Evolutionary conservation across 2,797 vertebrate species (phyloP), one percentile per base, ranked within the genome.

Genomic region (Psittacula derbiana): DNA sequence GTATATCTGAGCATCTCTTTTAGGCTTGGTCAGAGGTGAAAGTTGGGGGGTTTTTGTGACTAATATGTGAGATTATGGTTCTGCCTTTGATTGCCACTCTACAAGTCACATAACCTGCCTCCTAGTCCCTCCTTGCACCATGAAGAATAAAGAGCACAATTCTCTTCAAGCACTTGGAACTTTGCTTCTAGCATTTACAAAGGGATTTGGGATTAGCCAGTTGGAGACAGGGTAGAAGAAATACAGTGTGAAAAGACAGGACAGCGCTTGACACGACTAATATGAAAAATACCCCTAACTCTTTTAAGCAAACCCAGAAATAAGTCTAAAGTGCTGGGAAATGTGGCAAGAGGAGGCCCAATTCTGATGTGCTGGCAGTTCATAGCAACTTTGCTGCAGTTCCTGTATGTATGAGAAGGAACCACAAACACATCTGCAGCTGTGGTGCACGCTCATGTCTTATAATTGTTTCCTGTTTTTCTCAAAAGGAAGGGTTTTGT

Each of bases 401-500:
- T 93, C 73, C 87, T 94, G 50, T 90, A 10, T 83, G 27, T 46
- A 4, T 62, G 64, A 91, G 60, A 53, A 64, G 17, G 67, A 86
- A 55, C 88, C 93, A 50, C 93, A 91, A 76, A 73, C 70, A 43
- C 40, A 28, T 80, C 53, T 86, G 88, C 89, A 93, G 76, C 90
- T 92, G 82, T 66, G 74, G 36, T 84, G 75, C 79, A 41, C 1
- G 2, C 58, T 90, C 23, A 4, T 61, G 72, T 93, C 79, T 94
- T 85, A 17, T 19, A 76, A 90, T 91, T 90, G 69, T 91, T 95
- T 96, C 91, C 91, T 96, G 92, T 93, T 96, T 89, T 91, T 94
- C 60, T 89, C 72, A 83, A 41, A 93, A 74, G 62, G 61, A 80
- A 83, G 43, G 40, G 53, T 5, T 79, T 88, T 83, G 46, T 65